Percentiles rank a stretch among this genome's conserved stretches.
Conservation (phyloP, 2,888 invertebrate genomes). For the Epiblema foenella region DNA sequence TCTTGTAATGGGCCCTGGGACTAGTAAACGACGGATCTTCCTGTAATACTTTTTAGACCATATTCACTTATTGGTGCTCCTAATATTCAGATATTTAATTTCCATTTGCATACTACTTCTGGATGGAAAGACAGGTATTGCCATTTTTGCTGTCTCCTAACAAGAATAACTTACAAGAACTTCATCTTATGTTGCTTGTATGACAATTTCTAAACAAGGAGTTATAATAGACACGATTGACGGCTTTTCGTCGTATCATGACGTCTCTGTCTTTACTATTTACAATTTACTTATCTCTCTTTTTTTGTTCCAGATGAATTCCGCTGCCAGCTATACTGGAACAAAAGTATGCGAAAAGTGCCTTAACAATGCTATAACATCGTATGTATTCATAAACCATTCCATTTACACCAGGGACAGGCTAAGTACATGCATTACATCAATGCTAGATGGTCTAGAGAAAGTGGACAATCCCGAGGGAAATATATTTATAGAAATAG, state of each 20-base stretch:
- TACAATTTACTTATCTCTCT: slow-evolving; percentile 44
- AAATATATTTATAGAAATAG: slow-evolving; percentile 72
- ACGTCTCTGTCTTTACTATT: slow-evolving; percentile 32
- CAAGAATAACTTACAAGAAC: slow-evolving; percentile 13
- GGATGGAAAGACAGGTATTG: slow-evolving; percentile 25
- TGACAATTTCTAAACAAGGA: too few species aligned
- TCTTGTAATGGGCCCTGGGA: too few species aligned
- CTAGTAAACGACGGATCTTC: too few species aligned
- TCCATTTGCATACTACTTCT: slow-evolving; percentile 18
- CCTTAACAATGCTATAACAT: slow-evolving; percentile 66
- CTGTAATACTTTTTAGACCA: neutral
- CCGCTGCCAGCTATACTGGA: slow-evolving; percentile 63
- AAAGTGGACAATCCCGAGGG: slow-evolving; percentile 52
- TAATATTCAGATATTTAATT: slow-evolving; percentile 15
- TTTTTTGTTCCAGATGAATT: slow-evolving; percentile 74
- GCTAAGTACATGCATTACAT: slow-evolving; percentile 63
- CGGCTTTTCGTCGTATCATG: neutral
- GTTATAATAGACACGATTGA: too few species aligned
- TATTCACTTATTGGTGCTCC: slow-evolving; percentile 7
- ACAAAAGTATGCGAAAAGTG: slow-evolving; percentile 76
- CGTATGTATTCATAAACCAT: slow-evolving; percentile 69
- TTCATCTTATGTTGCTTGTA: neutral
- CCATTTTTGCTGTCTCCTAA: slow-evolving; percentile 24
- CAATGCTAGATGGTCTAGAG: slow-evolving; percentile 63
- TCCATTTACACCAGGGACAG: slow-evolving; percentile 64